phyloP scores from a whole-genome alignment of 2,113 vertebrate genomes.

The Periophthalmus modestus region DNA sequence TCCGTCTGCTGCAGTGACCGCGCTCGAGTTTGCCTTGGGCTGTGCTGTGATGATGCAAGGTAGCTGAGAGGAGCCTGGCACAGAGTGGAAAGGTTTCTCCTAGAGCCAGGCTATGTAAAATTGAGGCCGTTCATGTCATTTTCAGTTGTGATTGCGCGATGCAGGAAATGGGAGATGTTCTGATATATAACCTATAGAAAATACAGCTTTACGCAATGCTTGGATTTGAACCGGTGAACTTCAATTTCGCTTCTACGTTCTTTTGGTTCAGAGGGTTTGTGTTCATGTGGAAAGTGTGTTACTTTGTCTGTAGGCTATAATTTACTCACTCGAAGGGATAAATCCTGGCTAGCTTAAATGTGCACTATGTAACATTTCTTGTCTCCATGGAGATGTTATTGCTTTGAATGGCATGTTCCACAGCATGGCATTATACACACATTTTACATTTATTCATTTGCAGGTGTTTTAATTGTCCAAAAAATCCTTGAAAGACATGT shows the following conservation, averaged over 20 bases:
- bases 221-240: not conserved
- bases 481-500: not conserved
- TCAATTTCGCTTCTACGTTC: not conserved
- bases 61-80: slow-evolving; percentile 8
- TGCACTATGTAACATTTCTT: too few species aligned
- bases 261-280: not conserved
- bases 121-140: slow-evolving; percentile 19
- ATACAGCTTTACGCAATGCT: not conserved
- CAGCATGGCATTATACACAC: too few species aligned
- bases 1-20: slow-evolving; percentile 35
- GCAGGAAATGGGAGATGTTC: slow-evolving; percentile 18
- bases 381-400: not conserved
- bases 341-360: too few species aligned
- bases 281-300: not conserved
- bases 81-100: slow-evolving; percentile 26
- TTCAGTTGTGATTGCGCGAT: not conserved
- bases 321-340: too few species aligned
- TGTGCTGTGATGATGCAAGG: slow-evolving; percentile 45
- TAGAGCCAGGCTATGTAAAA: slow-evolving; percentile 11
- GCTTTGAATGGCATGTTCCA: not conserved
- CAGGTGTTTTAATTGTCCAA: too few species aligned
- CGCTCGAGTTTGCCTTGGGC: slow-evolving; percentile 32
- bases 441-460: too few species aligned
- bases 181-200: not conserved
- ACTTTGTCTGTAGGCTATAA: too few species aligned